Evolutionary conservation across 2,888 invertebrate species (phyloP).

Genomic region (Chirona hameri): DNA sequence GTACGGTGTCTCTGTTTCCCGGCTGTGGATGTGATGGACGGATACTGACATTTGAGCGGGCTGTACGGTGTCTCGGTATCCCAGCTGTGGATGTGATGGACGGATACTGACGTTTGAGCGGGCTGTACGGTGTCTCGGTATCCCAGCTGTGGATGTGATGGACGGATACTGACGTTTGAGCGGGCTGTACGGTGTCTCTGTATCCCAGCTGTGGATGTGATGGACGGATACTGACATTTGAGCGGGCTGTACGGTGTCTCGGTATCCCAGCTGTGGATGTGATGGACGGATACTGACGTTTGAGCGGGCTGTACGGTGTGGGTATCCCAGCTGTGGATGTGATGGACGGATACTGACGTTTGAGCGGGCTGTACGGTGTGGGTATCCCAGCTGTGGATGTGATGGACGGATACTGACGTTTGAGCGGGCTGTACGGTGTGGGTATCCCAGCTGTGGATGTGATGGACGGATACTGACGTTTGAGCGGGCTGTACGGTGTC

Average conservation of each 20-base stretch:
- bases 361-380: constrained; percentile 36
- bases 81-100: constrained; percentile 44
- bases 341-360: constrained; percentile 47
- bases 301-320: constrained; percentile 36
- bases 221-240: constrained; percentile 43
- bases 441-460: constrained; percentile 41
- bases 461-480: constrained; percentile 47
- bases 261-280: constrained; percentile 41
- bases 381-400: constrained; percentile 41
- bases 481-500: constrained; percentile 35
- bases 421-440: constrained; percentile 36
- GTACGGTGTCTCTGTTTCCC: constrained; percentile 36
- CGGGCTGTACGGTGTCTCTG: constrained; percentile 36
- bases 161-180: constrained; percentile 46
- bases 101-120: constrained; percentile 44
- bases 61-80: constrained; percentile 36
- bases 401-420: constrained; percentile 47
- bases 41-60: constrained; percentile 39
- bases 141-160: constrained; percentile 42
- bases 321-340: constrained; percentile 41
- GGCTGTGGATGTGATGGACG: constrained; percentile 44
- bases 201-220: constrained; percentile 41
- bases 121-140: constrained; percentile 36
- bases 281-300: constrained; percentile 47
- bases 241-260: constrained; percentile 36